These are phyloP conservation scores for Botia almorhae DNA, from an alignment of 2,797 vertebrate genomes.

Conservation along the genomic window DNA sequence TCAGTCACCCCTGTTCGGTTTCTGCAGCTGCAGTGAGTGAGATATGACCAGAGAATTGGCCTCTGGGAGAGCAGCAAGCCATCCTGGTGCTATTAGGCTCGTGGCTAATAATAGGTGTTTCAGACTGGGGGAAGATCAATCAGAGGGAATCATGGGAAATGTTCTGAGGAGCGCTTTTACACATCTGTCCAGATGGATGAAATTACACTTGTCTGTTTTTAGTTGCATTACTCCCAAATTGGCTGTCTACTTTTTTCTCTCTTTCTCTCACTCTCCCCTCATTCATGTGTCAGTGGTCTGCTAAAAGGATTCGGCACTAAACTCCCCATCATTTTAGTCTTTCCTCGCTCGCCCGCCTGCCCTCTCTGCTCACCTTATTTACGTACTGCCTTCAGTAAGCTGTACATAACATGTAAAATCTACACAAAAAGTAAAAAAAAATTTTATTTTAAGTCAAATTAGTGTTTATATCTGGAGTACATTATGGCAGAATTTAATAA, in stretches of 20 bases:
- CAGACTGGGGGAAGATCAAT: slow-evolving; percentile 87
- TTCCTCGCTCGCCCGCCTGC: slow-evolving; percentile 68
- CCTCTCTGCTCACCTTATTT: slow-evolving; percentile 64
- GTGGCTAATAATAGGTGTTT: slow-evolving; percentile 90
- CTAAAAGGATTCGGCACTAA: slow-evolving; percentile 83
- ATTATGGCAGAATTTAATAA: not conserved
- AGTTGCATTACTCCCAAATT: slow-evolving; percentile 88
- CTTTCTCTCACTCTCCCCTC: slow-evolving; percentile 57
- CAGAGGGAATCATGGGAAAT: slow-evolving; percentile 84
- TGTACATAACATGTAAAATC: not conserved
- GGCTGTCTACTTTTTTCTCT: slow-evolving; percentile 79
- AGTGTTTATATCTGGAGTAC: not conserved
- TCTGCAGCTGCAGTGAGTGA: slow-evolving; percentile 86
- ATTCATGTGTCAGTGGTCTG: slow-evolving; percentile 82
- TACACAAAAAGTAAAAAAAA: not conserved
- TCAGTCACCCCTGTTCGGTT: slow-evolving; percentile 68
- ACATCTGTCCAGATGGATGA: slow-evolving; percentile 87
- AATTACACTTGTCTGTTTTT: slow-evolving; percentile 90
- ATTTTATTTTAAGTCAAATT: not conserved
- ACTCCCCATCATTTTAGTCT: slow-evolving; percentile 81
- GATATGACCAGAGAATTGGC: slow-evolving; percentile 87
- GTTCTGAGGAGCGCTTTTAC: slow-evolving; percentile 86
- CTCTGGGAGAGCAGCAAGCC: slow-evolving; percentile 83
- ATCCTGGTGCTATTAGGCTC: slow-evolving; percentile 88
- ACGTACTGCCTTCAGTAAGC: slow-evolving; percentile 60